Conservation (phyloP, 1,140 invertebrate species). For the Temnothorax longispinosus region DNA sequence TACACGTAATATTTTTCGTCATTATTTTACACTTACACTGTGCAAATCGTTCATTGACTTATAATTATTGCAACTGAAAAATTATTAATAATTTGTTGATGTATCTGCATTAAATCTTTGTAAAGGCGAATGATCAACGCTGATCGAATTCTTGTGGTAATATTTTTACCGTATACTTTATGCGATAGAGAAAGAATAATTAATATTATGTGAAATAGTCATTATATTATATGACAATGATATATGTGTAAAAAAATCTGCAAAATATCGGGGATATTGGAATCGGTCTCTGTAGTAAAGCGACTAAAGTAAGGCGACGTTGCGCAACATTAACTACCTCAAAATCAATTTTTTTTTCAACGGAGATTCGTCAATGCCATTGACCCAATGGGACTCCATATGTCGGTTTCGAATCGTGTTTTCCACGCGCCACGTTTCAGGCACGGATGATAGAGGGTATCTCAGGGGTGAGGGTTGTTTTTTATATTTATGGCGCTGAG, state of each 20-base stretch:
- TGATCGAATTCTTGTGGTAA: not conserved
- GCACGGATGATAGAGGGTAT: slow-evolving; percentile 58
- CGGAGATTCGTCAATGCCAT: slow-evolving; percentile 18
- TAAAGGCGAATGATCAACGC: not conserved
- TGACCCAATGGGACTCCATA: slow-evolving; percentile 71
- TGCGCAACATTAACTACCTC: slow-evolving; percentile 45
- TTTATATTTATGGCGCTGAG: slow-evolving; percentile 81
- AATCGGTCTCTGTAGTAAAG: not conserved
- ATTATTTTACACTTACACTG: slow-evolving; percentile 8
- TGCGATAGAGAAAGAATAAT: not conserved
- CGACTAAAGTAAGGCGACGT: not conserved
- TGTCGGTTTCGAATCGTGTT: slow-evolving; percentile 81
- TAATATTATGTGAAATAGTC: not conserved
- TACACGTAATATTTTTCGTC: slow-evolving; percentile 16
- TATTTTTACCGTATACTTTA: not conserved
- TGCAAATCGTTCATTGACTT: not conserved
- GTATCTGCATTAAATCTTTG: not conserved
- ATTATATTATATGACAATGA: not conserved
- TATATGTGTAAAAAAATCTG: not conserved
- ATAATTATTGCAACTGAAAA: not conserved
- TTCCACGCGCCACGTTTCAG: slow-evolving; percentile 69
- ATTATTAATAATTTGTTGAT: not conserved
- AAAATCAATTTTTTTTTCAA: slow-evolving; percentile 46
- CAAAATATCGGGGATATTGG: not conserved
- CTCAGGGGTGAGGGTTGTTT: slow-evolving; percentile 74